Percentiles rank a stretch among this genome's conserved stretches.
Conservation (phyloP, 2,113 vertebrate genomes). For the Tyto alba region DNA sequence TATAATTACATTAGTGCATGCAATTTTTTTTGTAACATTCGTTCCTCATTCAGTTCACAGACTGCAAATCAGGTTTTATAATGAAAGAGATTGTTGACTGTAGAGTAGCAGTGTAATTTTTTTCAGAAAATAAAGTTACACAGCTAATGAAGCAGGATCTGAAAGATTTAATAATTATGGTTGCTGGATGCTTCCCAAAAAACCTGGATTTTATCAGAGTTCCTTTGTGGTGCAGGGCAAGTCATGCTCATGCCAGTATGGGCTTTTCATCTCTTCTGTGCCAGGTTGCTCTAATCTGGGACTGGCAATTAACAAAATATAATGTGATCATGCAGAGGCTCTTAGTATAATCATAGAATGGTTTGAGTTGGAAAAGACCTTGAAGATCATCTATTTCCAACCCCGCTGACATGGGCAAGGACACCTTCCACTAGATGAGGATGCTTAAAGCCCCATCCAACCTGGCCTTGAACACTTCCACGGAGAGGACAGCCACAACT, state of each 20-base stretch:
- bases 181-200: not conserved
- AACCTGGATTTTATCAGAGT: not conserved
- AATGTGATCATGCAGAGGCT: not conserved
- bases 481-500: too few relatives aligned
- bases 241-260: not conserved
- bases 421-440: too few relatives aligned
- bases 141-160: not conserved
- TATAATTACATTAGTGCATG: slow-evolving; percentile 35
- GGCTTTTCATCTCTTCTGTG: not conserved
- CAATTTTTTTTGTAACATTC: not conserved
- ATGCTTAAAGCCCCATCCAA: too few relatives aligned
- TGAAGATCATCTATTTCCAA: too few relatives aligned
- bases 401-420: too few relatives aligned
- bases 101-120: not conserved
- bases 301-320: not conserved
- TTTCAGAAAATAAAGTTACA: not conserved
- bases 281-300: not conserved
- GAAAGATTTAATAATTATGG: not conserved
- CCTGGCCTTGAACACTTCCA: too few relatives aligned
- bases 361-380: too few relatives aligned
- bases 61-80: slow-evolving; percentile 13
- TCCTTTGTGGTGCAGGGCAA: not conserved
- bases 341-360: not conserved
- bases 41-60: not conserved
- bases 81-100: not conserved